A percentile compares a stretch with the other conserved stretches of the same genome.
Conservation (phyloP, 2,113 vertebrate species). For the Erpornis zantholeuca region DNA sequence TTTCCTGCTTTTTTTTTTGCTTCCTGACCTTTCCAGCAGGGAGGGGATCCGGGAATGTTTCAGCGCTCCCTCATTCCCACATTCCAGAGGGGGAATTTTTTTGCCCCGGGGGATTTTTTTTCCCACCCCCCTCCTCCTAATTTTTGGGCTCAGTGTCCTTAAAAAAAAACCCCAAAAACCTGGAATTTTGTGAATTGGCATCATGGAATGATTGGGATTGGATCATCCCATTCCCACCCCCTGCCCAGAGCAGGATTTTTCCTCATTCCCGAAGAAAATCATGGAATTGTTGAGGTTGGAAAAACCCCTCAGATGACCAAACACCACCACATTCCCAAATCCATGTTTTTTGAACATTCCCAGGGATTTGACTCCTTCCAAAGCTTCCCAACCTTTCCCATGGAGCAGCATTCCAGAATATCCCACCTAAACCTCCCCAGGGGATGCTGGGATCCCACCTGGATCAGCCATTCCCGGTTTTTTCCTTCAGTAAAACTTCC, state of each 20-base stretch:
- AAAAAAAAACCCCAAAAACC: background rate
- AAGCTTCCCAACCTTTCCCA: background rate
- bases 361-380: background rate
- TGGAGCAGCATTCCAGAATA: background rate
- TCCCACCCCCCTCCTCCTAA: accelerated
- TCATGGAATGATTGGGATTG: background rate
- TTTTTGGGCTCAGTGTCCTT: background rate
- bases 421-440: background rate
- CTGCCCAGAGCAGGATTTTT: background rate
- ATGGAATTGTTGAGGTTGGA: background rate
- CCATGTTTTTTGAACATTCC: background rate
- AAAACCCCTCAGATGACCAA: background rate
- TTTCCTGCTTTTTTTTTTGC: background rate
- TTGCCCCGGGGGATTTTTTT: accelerated
- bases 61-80: background rate
- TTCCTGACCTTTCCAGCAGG: background rate
- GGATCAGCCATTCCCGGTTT: accelerated
- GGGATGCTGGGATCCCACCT: background rate
- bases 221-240: background rate
- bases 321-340: background rate
- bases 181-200: background rate
- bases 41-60: background rate
- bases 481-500: background rate
- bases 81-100: background rate
- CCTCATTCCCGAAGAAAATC: background rate